These are phyloP conservation scores for Acanthurus leucopareius DNA, from an alignment of 2,797 vertebrate species.

Conservation along the genomic window DNA sequence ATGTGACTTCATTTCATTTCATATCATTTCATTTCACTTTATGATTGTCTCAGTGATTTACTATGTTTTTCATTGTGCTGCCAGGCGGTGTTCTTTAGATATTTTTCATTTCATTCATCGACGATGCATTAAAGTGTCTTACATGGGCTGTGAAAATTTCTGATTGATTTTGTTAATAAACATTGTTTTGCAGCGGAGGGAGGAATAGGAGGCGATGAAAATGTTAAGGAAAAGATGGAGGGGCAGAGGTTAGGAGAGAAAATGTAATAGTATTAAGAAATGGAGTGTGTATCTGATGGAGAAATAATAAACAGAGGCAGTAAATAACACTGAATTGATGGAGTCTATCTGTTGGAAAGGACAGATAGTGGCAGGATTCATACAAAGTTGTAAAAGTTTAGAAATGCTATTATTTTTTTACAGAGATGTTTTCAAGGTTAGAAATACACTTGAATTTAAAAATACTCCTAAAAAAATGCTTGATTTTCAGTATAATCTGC, in stretches of 20 bases:
- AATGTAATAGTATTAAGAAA: slow-evolving; percentile 30
- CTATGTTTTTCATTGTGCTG: slow-evolving; percentile 36
- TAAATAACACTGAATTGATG: not conserved
- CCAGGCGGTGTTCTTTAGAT: slow-evolving; percentile 49
- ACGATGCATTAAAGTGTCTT: slow-evolving; percentile 57
- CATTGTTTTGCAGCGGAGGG: slow-evolving; percentile 31
- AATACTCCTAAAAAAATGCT: too few relatives aligned
- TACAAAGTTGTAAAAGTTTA: too few relatives aligned
- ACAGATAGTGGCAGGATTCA: not conserved
- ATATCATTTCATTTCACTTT: slow-evolving; percentile 48
- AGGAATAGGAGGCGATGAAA: slow-evolving; percentile 1
- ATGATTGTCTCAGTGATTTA: slow-evolving; percentile 22
- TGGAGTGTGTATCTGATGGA: slow-evolving; percentile 4
- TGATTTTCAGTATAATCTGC: too few relatives aligned
- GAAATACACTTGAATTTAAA: too few relatives aligned
- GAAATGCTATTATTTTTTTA: too few relatives aligned
- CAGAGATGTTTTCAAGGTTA: too few relatives aligned
- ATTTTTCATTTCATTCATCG: slow-evolving; percentile 42
- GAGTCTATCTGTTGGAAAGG: slow-evolving; percentile 2
- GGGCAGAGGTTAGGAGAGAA: slow-evolving; percentile 45
- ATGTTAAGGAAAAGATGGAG: slow-evolving; percentile 31
- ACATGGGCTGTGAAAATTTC: slow-evolving; percentile 34
- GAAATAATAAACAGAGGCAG: slow-evolving; percentile 13
- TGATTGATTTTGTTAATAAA: slow-evolving; percentile 62
- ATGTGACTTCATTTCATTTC: slow-evolving; percentile 44